These are phyloP conservation scores for Microtus ochrogaster DNA, from an alignment of 2,113 vertebrate species.

Conservation along the genomic window DNA sequence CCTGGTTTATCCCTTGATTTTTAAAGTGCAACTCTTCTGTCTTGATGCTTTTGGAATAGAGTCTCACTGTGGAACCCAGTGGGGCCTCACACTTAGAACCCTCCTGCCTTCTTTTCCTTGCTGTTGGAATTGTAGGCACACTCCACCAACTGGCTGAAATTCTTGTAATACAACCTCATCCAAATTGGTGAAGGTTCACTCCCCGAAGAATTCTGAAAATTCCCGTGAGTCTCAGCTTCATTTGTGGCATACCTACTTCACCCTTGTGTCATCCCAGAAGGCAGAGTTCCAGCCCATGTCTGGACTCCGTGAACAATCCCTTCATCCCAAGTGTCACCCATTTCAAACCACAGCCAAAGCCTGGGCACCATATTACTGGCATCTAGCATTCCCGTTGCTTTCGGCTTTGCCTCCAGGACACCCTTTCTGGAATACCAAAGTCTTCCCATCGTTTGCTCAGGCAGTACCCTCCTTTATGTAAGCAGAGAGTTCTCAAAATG, in stretches of 20 bases:
- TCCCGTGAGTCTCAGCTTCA: background rate
- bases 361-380: background rate
- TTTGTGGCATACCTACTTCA: background rate
- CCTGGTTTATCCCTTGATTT: background rate
- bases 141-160: background rate
- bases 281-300: background rate
- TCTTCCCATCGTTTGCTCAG: background rate
- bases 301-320: background rate
- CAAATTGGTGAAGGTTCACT: background rate
- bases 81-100: background rate
- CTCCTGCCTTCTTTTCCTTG: background rate
- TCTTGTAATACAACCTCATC: background rate
- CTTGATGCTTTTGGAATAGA: background rate
- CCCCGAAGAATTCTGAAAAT: slow-evolving; percentile 14
- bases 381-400: background rate
- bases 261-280: background rate
- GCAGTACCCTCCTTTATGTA: background rate
- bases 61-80: background rate
- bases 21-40: background rate
- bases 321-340: background rate
- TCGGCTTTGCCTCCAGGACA: background rate
- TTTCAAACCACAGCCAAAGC: background rate
- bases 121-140: background rate
- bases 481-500: background rate
- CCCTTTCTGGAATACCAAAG: background rate